Conservation (phyloP, 2,888 invertebrate species). For the Tinea semifulvella region DNA sequence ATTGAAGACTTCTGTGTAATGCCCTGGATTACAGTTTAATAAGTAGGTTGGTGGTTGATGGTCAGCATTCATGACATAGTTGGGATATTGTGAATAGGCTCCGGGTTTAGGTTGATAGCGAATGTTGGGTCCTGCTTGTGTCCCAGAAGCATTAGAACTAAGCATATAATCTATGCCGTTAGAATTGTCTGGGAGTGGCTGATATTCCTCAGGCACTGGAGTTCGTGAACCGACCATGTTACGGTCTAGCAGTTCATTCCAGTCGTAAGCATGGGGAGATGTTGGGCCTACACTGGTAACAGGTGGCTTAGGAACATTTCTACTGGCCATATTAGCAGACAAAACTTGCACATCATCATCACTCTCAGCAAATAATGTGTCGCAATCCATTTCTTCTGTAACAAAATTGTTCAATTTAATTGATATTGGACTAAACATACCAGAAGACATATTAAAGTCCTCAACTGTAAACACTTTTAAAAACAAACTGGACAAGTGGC, state of each 20-base stretch:
- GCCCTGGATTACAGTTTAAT: no score
- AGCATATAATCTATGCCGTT: slow-evolving; percentile 44
- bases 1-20: no score
- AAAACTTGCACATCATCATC: slow-evolving; percentile 68
- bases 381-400: slow-evolving; percentile 72
- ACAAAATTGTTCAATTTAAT: slow-evolving; percentile 17
- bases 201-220: slow-evolving; percentile 57
- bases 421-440: neutral
- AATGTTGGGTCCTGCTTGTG: slow-evolving; percentile 38
- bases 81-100: slow-evolving; percentile 31
- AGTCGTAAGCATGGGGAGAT: neutral
- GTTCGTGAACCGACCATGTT: slow-evolving; percentile 44
- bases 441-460: neutral
- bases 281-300: neutral
- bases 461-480: no score
- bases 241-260: neutral
- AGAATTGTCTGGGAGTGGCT: slow-evolving; percentile 54
- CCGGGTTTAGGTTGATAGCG: slow-evolving; percentile 53
- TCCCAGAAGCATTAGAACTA: slow-evolving; percentile 30
- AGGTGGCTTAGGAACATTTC: neutral
- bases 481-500: no score
- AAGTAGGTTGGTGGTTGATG: neutral
- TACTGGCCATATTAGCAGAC: slow-evolving; percentile 26
- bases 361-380: slow-evolving; percentile 71
- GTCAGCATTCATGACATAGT: no score